Evolutionary conservation across 2,113 vertebrate genomes (phyloP).

Genomic region (Nycticorax nycticorax): DNA sequence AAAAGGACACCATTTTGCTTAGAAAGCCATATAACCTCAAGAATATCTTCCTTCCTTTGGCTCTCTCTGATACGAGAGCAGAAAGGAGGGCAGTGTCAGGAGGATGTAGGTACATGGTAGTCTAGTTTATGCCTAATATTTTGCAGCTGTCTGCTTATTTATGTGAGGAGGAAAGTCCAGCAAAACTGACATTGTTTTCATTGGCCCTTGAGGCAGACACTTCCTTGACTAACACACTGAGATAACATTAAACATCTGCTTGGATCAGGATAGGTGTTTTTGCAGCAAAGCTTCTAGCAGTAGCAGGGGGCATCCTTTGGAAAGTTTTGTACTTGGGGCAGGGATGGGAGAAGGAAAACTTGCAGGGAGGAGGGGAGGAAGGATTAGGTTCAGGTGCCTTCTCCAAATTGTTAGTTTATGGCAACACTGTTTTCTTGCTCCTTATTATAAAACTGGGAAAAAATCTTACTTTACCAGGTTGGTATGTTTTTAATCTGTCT

Average conservation of each 20-base stretch:
- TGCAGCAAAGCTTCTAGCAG: background rate
- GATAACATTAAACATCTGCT: conserved; percentile 49
- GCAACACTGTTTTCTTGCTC: background rate
- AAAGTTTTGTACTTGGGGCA: background rate
- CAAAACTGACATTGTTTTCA: conserved; percentile 49
- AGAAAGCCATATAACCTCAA: background rate
- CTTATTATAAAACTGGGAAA: background rate
- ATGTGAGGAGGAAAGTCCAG: conserved; percentile 25
- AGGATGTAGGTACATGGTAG: background rate
- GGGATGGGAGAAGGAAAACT: background rate
- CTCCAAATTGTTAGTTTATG: background rate
- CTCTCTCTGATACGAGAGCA: background rate
- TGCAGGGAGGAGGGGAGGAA: background rate
- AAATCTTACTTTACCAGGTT: background rate
- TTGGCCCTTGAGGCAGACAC: conserved; percentile 30
- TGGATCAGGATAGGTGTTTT: background rate
- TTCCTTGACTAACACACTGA: conserved; percentile 33
- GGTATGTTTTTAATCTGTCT: background rate
- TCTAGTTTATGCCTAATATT: conserved; percentile 36
- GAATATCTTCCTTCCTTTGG: background rate
- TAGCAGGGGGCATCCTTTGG: background rate
- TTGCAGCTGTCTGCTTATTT: conserved; percentile 59
- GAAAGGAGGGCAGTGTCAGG: background rate
- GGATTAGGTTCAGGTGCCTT: background rate
- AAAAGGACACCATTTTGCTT: background rate